Base-by-base conservation (phyloP, 2,113 vertebrate genomes). In the Myotis davidii region DNA sequence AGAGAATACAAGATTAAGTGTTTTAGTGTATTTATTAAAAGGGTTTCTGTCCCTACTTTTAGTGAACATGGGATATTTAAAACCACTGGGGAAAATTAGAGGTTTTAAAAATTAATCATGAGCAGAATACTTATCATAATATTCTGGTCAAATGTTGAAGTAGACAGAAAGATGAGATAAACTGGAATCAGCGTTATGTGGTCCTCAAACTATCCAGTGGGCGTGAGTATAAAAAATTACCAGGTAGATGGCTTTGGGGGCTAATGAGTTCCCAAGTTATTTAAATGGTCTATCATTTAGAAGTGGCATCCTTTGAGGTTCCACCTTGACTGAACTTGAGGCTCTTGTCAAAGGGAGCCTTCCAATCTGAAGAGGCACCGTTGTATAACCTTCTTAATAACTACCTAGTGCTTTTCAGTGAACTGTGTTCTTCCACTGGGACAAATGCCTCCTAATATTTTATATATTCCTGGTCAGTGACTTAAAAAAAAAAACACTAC, bases 381-480 rank as follows among this genome's bases (percentile, higher is more conserved):
- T 64, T 98, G 67, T 39, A 14, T 50, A 94, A 90, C 54, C 84
- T 96, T 76, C 64, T n/a, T 96, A 96, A 93, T 32, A 61, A 86
- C 74, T 48, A 54, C n/a, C 83, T 45, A 45, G 74, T 39, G 81
- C 69, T 65, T 96, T 85, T 76, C 84, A 96, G 56, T 96, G 90
- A 97, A 84, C 59, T 92, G 39, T 93, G 76, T 69, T 97, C 79
- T 72, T 97, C 90, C 69, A 69, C 72, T 64, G 88, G 96, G 94
- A 95, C 84, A 96, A 97, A 97, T 85, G n/a, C 73, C 23, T 91
- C 95, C 96, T 96, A 96, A 94, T 96, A 96, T 97, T 98, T 97
- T 96, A 95, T 97, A 95, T 97, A 95, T 98, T 97, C 88, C 89
- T 98, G 85, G 96, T 97, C 97, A 98, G 92, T 29, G 17, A 97